These are phyloP conservation scores for Brachionus koreanus DNA, from an alignment of 1,140 invertebrate genomes.

Conservation along the genomic window DNA sequence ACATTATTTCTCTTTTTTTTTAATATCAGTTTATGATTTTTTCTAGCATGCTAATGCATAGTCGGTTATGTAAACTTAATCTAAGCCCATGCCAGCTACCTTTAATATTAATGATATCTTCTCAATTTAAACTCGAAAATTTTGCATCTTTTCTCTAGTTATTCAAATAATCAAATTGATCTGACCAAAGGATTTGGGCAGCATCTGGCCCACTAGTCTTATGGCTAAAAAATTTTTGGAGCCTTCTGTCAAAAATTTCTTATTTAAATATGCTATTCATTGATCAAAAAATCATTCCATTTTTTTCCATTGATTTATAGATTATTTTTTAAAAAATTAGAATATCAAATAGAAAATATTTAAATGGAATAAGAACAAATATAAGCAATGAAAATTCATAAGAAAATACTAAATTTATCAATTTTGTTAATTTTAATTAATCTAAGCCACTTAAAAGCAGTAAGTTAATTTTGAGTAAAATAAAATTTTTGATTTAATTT, in stretches of 20 bases:
- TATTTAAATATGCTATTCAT: not conserved
- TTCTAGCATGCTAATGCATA: not conserved
- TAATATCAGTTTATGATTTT: constrained; percentile 12
- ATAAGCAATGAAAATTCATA: not conserved
- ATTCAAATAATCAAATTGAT: not conserved
- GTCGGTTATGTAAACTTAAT: constrained; percentile 3
- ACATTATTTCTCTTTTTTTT: not conserved
- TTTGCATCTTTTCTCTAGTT: not conserved
- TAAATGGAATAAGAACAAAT: constrained; percentile 8
- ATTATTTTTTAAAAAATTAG: not conserved
- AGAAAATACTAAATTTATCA: constrained; percentile 16
- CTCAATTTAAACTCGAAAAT: not conserved
- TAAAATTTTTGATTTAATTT: not conserved
- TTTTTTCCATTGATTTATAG: not conserved
- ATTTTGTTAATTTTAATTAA: not conserved
- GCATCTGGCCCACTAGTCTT: not conserved
- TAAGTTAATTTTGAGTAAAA: not conserved
- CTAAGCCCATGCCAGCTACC: not conserved
- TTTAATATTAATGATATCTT: not conserved
- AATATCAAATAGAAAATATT: constrained; percentile 10
- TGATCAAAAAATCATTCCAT: not conserved
- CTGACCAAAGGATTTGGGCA: not conserved
- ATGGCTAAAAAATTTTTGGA: not conserved
- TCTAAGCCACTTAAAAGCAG: not conserved
- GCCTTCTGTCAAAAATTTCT: not conserved